Base-by-base conservation (phyloP, 2,113 vertebrate genomes). In the Sisor rabdophorus region DNA sequence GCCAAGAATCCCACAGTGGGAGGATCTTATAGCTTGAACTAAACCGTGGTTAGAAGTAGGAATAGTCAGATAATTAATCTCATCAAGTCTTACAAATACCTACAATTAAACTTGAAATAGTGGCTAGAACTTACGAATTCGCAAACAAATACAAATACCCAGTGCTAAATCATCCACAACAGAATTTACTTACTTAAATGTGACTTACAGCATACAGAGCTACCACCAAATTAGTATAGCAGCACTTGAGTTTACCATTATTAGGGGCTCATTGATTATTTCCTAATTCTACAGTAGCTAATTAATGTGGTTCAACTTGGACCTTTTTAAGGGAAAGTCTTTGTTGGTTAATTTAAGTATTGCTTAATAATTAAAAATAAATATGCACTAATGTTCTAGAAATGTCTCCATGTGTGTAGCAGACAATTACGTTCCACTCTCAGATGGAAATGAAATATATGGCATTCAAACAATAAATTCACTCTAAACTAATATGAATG, bases 1-100 rank as follows among this genome's bases (percentile, higher is more conserved):
- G 79, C 78, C 73, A 86, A 84, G 58, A 82, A 87, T 87, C 86
- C 83, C 79, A 70, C 82, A 73, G 36, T 75, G 67, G 79, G 26
- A 75, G 77, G 76, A 87, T 80, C 80, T 76, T 81, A 80, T 84
- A 79, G 76, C 50, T 83, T 63, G 81, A 79, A 74, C 79, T 73
- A 84, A 86, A 81, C 53, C 84, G 78, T 69, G 44, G 12, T 22
- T 56, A 32, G 17, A 30, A 83, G 67, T 48, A 76, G 36, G 55
- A 52, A 28, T 16, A 32, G 24, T 50, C 30, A 24, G 64, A 77
- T 77, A 44, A 59, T 70, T 69, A 30, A 44, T 47, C 53, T 69
- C 50, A 77, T 77, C 22, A 77, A 77, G 16, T n/a, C 28, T 28
- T 67, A 28, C 28, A 53, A 16, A 24, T 40, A 58, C 19, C 52